Base-by-base conservation (phyloP, 2,888 invertebrate genomes). In the Eupithecia centaureata region DNA sequence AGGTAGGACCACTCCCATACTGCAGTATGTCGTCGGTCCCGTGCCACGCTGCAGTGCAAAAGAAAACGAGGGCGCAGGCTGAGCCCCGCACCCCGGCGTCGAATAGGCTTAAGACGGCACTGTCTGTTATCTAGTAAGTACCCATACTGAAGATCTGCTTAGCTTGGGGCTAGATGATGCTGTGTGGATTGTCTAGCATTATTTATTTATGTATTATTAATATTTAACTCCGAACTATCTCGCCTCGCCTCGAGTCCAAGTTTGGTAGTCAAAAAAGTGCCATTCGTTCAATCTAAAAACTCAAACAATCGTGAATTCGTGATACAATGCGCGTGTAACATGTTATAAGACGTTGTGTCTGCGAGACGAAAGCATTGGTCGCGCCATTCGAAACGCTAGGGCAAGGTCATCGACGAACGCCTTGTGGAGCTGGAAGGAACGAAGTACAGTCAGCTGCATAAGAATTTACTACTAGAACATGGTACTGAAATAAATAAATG, bases 321-420 rank as follows among this genome's bases (percentile, higher is more conserved):
- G 22, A 47, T 22, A 3, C 10, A 47, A 22, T 22, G 18, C 10
- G 30, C 32, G 28, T 32, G 25, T 61, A 30, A 61, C 54, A 54
- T 54, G 54, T 30, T 56, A 56, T 56, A 56, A 56, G n/a, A 30
- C 28, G 28, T 25, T 51, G 38, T 25, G 60, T 13, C 33, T 65
- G 71, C 77, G 79, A 73, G 70, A 67, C 85, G 76, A 86, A 87
- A 77, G 78, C 78, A 85, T 86, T 86, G 68, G 85, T 74, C 70
- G 74, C 83, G 32, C 76, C 75, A 73, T 81, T 80, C 52, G 77
- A 15, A 72, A 74, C 73, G 76, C 59, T 64, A 58, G 32, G 32
- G 18, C 80, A 84, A 84, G 85, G 83, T 79, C 77, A 72, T 61
- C 22, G 10, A n/a, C 27, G 10, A n/a, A 13, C 32, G 57, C 57